Conservation (phyloP, 1,140 invertebrate genomes). For the Sminthurides bifidus region DNA sequence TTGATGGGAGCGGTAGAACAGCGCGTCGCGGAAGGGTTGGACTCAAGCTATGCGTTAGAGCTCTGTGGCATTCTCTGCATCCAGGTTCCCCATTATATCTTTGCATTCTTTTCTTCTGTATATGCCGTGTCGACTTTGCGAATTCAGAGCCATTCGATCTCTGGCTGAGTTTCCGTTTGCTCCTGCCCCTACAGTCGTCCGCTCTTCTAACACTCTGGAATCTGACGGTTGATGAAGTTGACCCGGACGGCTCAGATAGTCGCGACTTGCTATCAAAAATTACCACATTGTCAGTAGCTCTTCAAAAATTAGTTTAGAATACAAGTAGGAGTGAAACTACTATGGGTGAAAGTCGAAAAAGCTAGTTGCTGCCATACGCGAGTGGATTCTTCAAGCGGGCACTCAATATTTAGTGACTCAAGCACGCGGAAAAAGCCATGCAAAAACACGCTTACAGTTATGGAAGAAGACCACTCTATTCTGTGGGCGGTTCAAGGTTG, state of each 20-base stretch:
- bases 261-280: conserved; percentile 26
- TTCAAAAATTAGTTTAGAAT: no score
- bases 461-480: no score
- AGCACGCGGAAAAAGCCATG: no score
- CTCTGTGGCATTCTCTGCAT: not conserved
- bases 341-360: no score
- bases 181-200: not conserved
- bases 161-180: not conserved
- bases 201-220: conserved; percentile 6
- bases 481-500: no score
- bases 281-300: not conserved
- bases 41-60: not conserved
- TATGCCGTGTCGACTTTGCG: conserved; percentile 18
- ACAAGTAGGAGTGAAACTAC: no score
- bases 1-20: no score
- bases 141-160: conserved; percentile 15
- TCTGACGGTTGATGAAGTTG: conserved; percentile 20
- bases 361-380: no score
- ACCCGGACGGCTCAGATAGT: conserved; percentile 22
- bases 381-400: no score
- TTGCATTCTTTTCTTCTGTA: conserved; percentile 16
- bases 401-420: no score
- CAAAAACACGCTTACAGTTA: no score
- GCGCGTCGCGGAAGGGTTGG: not conserved
- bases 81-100: not conserved